phyloP scores from a whole-genome alignment of 2,888 invertebrate species.

The Melitaea athalia region DNA sequence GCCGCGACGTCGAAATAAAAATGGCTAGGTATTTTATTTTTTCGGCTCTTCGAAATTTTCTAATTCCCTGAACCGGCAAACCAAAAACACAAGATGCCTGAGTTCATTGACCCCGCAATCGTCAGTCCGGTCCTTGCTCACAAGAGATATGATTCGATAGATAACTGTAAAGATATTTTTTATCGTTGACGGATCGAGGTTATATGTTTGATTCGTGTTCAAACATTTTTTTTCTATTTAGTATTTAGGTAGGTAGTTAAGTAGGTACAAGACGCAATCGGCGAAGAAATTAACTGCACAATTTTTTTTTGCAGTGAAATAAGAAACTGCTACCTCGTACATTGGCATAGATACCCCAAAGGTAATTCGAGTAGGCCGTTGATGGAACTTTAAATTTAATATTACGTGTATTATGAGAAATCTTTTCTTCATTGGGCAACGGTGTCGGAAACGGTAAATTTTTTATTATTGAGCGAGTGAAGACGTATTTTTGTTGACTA shows the following conservation, averaged over 20 bases:
- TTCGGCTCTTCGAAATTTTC: conserved; percentile 52
- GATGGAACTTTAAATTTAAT: conserved; percentile 34
- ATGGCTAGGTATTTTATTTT: conserved; percentile 27
- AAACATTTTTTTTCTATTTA: conserved; percentile 41
- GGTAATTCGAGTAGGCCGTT: conserved; percentile 35
- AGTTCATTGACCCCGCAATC: conserved; percentile 56
- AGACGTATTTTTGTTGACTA: conserved; percentile 35
- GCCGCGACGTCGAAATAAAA: conserved; percentile 21
- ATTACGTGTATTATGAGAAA: conserved; percentile 40
- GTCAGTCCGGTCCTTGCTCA: conserved; percentile 61
- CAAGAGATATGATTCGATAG: conserved; percentile 76
- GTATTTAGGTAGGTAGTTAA: conserved; percentile 27
- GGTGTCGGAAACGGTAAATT: conserved; percentile 50
- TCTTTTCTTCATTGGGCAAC: conserved; percentile 42
- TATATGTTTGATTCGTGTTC: conserved; percentile 67
- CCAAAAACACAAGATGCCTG: conserved; percentile 61
- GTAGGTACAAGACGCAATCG: conserved; percentile 19
- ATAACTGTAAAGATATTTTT: conserved; percentile 77
- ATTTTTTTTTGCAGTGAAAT: conserved; percentile 27
- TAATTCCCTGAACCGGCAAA: conserved; percentile 58
- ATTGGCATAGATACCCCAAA: conserved; percentile 22
- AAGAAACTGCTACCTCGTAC: conserved; percentile 27
- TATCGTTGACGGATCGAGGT: conserved; percentile 66
- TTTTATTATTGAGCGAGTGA: conserved; percentile 44
- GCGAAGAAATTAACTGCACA: conserved; percentile 11